These are phyloP conservation scores for Cryptomyrus ogoouensis DNA, from an alignment of 2,113 vertebrate genomes.

Conservation along the genomic window DNA sequence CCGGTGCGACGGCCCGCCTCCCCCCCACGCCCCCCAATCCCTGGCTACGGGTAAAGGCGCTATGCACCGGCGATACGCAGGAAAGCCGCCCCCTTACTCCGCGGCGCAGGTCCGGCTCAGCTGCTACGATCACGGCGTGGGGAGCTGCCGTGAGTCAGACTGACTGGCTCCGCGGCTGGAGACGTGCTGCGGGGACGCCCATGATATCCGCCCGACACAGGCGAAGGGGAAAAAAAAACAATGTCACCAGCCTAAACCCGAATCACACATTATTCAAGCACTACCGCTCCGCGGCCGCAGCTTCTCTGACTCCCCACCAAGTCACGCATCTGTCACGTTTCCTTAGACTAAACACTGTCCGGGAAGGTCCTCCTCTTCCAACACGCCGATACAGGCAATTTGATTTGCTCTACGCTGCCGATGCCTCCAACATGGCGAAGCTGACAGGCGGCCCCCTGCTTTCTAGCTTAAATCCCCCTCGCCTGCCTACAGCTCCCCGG, in stretches of 20 bases:
- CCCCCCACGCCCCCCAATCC: neutral
- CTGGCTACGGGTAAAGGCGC: neutral
- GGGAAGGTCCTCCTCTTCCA: neutral
- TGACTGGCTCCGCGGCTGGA: neutral
- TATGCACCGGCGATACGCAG: neutral
- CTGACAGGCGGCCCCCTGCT: neutral
- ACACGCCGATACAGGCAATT: neutral
- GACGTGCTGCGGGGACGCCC: neutral
- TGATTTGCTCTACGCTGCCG: neutral
- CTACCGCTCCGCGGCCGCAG: neutral
- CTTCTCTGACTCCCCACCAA: neutral
- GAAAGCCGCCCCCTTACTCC: neutral
- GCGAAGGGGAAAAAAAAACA: neutral
- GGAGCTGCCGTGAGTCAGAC: neutral
- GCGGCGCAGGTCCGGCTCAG: neutral
- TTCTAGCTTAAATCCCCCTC: neutral
- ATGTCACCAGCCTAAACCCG: neutral
- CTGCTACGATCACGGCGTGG: neutral
- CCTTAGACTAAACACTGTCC: neutral
- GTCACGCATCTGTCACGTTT: neutral
- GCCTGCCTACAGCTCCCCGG: neutral
- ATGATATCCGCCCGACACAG: neutral
- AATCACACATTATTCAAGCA: neutral
- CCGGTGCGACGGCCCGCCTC: neutral
- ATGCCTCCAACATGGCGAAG: neutral